Base-by-base conservation (phyloP, 2,888 invertebrate genomes). In the Archips crataeganus region DNA sequence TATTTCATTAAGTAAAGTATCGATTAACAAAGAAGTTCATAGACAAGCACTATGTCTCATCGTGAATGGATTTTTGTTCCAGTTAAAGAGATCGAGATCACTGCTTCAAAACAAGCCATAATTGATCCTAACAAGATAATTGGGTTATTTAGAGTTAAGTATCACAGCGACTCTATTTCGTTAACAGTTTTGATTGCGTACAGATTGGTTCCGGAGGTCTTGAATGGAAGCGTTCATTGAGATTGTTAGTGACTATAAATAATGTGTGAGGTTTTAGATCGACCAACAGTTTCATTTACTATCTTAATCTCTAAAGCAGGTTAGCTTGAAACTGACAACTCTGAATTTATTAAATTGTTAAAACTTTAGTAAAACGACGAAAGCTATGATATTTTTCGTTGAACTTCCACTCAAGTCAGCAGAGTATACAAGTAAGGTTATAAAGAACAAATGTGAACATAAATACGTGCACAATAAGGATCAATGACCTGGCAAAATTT, bases 121-220 rank as follows among this genome's bases (percentile, higher is more conserved):
- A 74, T 70, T 70, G 65, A 23, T 13, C 51, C 39, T 60, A 74
- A 74, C 70, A 64, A 70, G 70, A 54, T 65, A 70, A 74, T 74
- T 61, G 74, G 60, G 4, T n/a, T 64, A 64, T 51, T 54, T 51
- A 51, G 39, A 59, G 63, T 57, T 63, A 64, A 64, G 61, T 61
- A 72, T 68, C 69, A 74, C 70, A 74, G 65, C 65, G 45, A 51
- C 42, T 74, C 54, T 36, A 65, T 70, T 68, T 51, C 45, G 32
- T 65, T 51, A 74, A 70, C 61, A n/a, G n/a, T 65, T 70, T 23
- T 61, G 70, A 74, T 74, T 74, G 74, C 51, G 34, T 36, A 36
- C 23, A 11, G 49, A 65, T 65, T 51, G 65, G 49, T 49, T 65
- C 51, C 49, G 36, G 51, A 62, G 42, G 15, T 65, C 11, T 65